Conservation (phyloP, 2,888 invertebrate genomes). For the Scaptodrosophila latifasciaeformis region DNA sequence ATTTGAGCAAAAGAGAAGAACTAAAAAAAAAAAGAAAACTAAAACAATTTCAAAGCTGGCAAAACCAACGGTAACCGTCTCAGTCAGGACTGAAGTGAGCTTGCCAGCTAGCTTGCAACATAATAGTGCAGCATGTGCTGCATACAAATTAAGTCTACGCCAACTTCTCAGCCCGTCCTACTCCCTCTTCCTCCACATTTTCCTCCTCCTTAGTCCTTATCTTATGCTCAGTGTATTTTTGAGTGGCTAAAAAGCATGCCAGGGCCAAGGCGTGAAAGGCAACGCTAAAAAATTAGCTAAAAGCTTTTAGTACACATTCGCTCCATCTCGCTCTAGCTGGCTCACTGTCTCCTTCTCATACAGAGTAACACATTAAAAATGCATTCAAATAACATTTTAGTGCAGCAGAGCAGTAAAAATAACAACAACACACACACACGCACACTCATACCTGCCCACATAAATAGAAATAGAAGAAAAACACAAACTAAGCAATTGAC, state of each 20-base stretch:
- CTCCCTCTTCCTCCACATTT: too few relatives aligned
- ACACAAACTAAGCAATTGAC: constrained; percentile 3
- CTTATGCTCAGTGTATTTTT: constrained; percentile 16
- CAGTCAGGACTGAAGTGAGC: constrained; percentile 31
- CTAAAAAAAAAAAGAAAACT: constrained; percentile 54
- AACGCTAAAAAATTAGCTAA: constrained; percentile 70
- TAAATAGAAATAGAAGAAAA: too few relatives aligned
- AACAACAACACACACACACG: neutral
- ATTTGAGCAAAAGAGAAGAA: constrained; percentile 44
- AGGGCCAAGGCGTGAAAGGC: constrained; percentile 39
- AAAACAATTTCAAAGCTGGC: constrained; percentile 55
- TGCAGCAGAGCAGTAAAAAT: constrained; percentile 2
- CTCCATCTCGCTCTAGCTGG: too few relatives aligned
- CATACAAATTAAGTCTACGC: constrained; percentile 57
- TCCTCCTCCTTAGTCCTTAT: too few relatives aligned
- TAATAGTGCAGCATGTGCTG: constrained; percentile 66
- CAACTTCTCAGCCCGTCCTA: neutral
- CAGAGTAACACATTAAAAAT: constrained; percentile 56
- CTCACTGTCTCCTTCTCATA: too few relatives aligned
- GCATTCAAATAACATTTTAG: constrained; percentile 56
- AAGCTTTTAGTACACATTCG: constrained; percentile 63
- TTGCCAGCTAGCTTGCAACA: constrained; percentile 58
- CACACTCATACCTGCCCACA: constrained; percentile 25
- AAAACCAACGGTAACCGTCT: constrained; percentile 1
- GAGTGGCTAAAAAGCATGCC: constrained; percentile 53